Evolutionary conservation across 2,113 vertebrate species (phyloP), one percentile per base, ranked within the genome.

Genomic region (Emydura subglobosa): DNA sequence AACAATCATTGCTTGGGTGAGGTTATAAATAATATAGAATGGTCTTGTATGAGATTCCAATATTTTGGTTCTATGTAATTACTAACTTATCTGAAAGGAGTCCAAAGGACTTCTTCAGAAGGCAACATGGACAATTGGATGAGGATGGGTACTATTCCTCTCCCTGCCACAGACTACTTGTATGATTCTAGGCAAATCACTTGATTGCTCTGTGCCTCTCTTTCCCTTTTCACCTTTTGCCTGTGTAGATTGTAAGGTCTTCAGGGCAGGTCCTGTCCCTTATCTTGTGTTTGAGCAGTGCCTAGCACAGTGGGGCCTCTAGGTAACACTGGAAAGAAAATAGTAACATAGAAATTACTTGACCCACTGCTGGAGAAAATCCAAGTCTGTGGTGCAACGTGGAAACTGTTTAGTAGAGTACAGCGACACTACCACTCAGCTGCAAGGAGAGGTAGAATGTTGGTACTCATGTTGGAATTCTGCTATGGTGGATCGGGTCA

Each of bases 11-110:
- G 44, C n/a, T 42, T 91, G 7, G 79, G 17, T 95, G 88, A 55
- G 83, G 92, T 79, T 90, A 81, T 95, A 80, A 96, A 42, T 76
- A 79, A 6, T 54, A 83, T 1, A 89, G 47, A 89, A n/a, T 3
- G 82, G 39, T 3, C 19, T 61, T 42, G 5, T 78, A 81, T 54
- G 34, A 82, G 39, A 86, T 80, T 31, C 21, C 59, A 83, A 49
- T 6, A 57, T 19, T 87, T 57, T 92, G 78, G 44, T 3, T 3
- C 39, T 31, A 44, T 51, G 2, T 10, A 61, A 53, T 82, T 59
- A 24, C 5, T 31, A 24, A 44, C n/a, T 53, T 57, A 83, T 22
- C 65, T 42, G 6, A 80, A 7, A 1, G 0, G 25, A 83, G 55
- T 11, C n/a, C 10, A 79, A 49, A 89, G 55, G 50, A 22, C 14